phyloP scores from a whole-genome alignment of 2,888 invertebrate species.

The Lepidochitona cinerea region DNA sequence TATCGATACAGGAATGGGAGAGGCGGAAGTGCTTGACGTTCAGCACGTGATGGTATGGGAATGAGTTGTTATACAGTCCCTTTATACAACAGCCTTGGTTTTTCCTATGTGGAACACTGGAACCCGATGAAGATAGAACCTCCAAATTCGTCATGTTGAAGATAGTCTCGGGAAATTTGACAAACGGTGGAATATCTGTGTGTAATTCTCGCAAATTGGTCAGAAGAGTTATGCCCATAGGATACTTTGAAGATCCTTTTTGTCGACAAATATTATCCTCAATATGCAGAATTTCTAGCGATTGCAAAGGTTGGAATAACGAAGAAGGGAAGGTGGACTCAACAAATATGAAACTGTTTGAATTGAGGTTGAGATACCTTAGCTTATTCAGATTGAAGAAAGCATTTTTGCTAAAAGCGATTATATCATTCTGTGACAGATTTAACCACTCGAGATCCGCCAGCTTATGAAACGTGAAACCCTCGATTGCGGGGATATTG shows the following conservation, averaged over 20 bases:
- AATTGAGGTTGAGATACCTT: background rate
- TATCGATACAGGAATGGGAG: background rate
- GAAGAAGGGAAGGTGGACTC: background rate
- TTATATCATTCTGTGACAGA: background rate
- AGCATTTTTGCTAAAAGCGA: background rate
- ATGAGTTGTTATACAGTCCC: background rate
- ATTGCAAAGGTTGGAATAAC: background rate
- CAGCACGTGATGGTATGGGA: background rate
- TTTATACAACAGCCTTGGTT: background rate
- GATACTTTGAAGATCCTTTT: background rate
- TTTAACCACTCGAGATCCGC: background rate
- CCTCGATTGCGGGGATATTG: background rate
- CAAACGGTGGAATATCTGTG: background rate
- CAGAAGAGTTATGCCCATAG: background rate
- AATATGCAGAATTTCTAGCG: background rate
- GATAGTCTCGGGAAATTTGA: background rate
- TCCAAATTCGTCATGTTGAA: background rate
- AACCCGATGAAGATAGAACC: background rate
- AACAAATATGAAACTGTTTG: background rate
- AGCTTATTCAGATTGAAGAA: background rate
- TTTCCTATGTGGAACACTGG: background rate
- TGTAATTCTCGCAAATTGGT: background rate
- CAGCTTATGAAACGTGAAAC: background rate
- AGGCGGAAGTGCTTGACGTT: background rate
- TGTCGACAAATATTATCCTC: background rate